Conservation (phyloP, 2,888 invertebrate species). For the Ornithoptera priamus region DNA sequence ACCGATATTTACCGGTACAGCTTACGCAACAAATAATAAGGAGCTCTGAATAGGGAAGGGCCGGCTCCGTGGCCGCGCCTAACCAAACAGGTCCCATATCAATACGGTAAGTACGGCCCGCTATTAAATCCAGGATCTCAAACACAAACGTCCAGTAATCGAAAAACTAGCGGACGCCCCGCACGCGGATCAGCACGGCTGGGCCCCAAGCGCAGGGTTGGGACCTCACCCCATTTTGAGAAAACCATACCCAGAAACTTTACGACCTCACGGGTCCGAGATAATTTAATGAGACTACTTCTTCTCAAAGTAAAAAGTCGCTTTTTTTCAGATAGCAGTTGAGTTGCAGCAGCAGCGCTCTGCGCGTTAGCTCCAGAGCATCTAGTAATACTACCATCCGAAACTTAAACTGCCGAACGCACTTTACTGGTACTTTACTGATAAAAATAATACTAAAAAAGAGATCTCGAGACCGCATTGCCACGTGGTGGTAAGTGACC, state of each 20-base stretch:
- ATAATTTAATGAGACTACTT: constrained; percentile 20
- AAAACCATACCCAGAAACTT: constrained; percentile 25
- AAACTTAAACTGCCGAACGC: too few relatives aligned
- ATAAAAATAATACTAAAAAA: too few relatives aligned
- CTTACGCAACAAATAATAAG: constrained; percentile 27
- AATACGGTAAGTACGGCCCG: constrained; percentile 31
- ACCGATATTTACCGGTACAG: constrained; percentile 10
- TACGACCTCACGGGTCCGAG: constrained; percentile 17
- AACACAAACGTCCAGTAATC: constrained; percentile 36
- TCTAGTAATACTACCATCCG: too few relatives aligned
- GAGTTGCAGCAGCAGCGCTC: too few relatives aligned
- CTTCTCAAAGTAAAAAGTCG: constrained; percentile 2
- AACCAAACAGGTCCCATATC: constrained; percentile 33
- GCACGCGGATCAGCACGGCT: not conserved
- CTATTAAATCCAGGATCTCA: constrained; percentile 38
- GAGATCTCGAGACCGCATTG: too few relatives aligned
- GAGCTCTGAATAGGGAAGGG: constrained; percentile 8
- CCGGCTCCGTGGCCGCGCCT: constrained; percentile 19
- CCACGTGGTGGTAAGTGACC: too few relatives aligned
- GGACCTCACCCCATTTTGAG: constrained; percentile 28
- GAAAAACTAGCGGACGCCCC: constrained; percentile 34
- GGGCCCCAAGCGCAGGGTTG: constrained; percentile 8
- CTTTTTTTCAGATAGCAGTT: not conserved
- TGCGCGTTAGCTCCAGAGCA: too few relatives aligned
- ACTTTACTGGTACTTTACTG: too few relatives aligned